Evolutionary conservation across 1,140 invertebrate genomes (phyloP), one percentile per base, ranked within the genome.

Genomic region (Aphelenchoides fujianensis): DNA sequence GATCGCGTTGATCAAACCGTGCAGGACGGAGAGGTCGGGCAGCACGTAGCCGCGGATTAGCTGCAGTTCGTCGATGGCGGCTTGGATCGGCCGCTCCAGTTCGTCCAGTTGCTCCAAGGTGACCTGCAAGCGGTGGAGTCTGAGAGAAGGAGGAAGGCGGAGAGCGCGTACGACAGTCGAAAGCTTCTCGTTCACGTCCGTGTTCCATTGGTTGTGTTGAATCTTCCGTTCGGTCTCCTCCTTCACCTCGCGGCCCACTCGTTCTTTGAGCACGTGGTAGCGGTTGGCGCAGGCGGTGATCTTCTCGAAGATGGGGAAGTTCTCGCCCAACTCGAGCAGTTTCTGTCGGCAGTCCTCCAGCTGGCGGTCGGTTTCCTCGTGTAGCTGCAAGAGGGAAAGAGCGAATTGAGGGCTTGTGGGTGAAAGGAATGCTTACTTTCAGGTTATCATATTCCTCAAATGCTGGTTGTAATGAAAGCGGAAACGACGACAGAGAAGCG

Each of bases 401-500:
- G 28, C 19, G 7, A n/a, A n/a, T n/a, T n/a, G n/a, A n/a, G n/a
- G n/a, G n/a, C n/a, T n/a, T n/a, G n/a, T n/a, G n/a, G 5, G 34
- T 59, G 34, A 59, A 59, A 19, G 5, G 19, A 5, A 27, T 7
- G 5, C 19, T 59, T 23, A 59, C 55, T 23, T 59, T 59, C 19
- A 59, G 19, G 5, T 27, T 19, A 7, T 59, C 19, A 7, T 30
- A 19, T 19, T 66, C 63, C 2, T 66, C 63, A 66, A 35, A 41
- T 12, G 63, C 63, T 16, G 63, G 63, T 66, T 66, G 63, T 66
- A 66, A 66, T 66, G 63, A 66, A 12, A 35, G 27, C 32, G 63
- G 63, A 66, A 66, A 66, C 36, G 31, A 66, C 63, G 63, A 66
- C 63, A 66, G 63, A 41, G 63, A 66, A 66, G 19, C 32, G 19